phyloP scores from a whole-genome alignment of 1,140 invertebrate genomes.

The Anastatus disparis region DNA sequence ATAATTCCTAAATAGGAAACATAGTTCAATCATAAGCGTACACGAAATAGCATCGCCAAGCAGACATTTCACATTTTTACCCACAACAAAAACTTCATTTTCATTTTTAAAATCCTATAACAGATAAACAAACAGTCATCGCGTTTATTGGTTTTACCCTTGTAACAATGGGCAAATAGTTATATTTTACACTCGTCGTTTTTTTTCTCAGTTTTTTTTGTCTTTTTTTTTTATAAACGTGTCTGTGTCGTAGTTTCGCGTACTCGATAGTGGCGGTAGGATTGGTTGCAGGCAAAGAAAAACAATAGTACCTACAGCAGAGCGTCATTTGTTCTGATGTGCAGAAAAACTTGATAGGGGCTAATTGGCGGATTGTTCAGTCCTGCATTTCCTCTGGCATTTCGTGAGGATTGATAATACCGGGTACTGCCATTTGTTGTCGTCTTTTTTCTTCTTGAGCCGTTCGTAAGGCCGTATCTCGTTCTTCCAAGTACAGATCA shows the following conservation, averaged over 20 bases:
- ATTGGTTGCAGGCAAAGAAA: constrained; percentile 59
- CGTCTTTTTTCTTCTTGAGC: constrained; percentile 95
- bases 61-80: constrained; percentile 59
- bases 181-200: constrained; percentile 48
- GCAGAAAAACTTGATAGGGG: constrained; percentile 52
- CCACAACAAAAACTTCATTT: constrained; percentile 61
- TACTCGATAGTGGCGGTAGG: constrained; percentile 45
- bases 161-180: constrained; percentile 58
- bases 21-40: constrained; percentile 47
- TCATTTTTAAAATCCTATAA: constrained; percentile 61
- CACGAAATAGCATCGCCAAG: constrained; percentile 64
- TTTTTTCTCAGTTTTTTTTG: constrained; percentile 19
- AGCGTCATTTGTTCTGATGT: constrained; percentile 56
- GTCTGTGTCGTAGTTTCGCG: constrained; percentile 44
- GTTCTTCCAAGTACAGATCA: constrained; percentile 96
- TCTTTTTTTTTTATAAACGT: constrained; percentile 44
- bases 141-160: constrained; percentile 59
- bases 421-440: constrained; percentile 93
- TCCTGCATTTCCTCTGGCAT: constrained; percentile 99
- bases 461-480: constrained; percentile 85
- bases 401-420: constrained; percentile 96
- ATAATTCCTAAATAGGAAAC: constrained; percentile 24
- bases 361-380: constrained; percentile 62
- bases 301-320: constrained; percentile 58
- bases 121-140: constrained; percentile 64